Evolutionary conservation across 30 jellyfish, hydroid and myxozoan species (phyloP), one percentile per base, ranked within the genome.

Genomic region (Cassiopea xamachana): DNA sequence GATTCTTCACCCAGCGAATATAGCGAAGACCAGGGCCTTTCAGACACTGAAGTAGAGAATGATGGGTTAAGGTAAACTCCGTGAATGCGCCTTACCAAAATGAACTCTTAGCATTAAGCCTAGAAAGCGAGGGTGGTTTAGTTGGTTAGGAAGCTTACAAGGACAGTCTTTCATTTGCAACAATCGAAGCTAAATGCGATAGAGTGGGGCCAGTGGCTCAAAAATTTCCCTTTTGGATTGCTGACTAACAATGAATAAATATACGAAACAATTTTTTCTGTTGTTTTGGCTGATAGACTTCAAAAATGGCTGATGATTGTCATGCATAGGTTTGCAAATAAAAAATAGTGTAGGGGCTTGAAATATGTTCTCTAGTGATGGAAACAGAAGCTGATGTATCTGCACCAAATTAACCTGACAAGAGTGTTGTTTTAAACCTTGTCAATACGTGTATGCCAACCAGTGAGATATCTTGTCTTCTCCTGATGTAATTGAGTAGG

Each of bases 381-480:
- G 39, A 27, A 27, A 27, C 39, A 27, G 39, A 0, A 27, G 39
- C 39, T 27, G 39, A 27, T 27, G 39, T 27, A 27, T 27, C 39
- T 27, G 39, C 39, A 27, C 39, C 14, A 12, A 39, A 62, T 74
- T 62, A 73, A 7, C 60, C 83, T 8, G 49, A 74, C 83, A 74
- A 44, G 49, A 74, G 60, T 74, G 17, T 74, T 74, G 39, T 27
- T 74, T 14, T 74, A 12, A 74, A 17, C 49, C 7, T 74, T 74
- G 83, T 46, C 8, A 60, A 74, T 2, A 8, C 58, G 8, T 46
- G 61, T 6, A 46, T 46, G 6, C 83, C 83, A 74, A 16, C 83
- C 83, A 74, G 43, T 14, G 83, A 10, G 19, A 74, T 74, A 74
- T 74, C 61, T 74, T 74, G 83, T 74, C 83, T 74, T 74, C 69